Evolutionary conservation across 1,140 invertebrate species (phyloP), one percentile per base, ranked within the genome.

Genomic region (Choristoneura fumiferana): DNA sequence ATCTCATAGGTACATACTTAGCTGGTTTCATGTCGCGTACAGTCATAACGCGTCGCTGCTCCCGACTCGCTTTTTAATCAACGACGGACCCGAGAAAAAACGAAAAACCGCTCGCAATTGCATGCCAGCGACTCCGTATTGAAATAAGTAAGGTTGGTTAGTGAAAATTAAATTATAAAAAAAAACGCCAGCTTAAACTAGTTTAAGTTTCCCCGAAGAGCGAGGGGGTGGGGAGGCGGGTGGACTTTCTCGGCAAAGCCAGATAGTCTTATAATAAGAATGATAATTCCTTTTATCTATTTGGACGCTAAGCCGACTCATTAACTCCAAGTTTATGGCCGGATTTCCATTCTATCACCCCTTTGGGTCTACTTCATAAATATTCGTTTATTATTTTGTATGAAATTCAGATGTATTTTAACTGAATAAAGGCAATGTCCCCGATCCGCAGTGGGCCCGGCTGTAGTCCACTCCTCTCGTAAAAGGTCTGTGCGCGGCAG

Each of bases 251-350:
- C 22, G 22, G 22, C 2, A 6, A 2, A 29, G 43, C 43, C 22
- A 12, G 43, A 17, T 49, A 49, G 43, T 49, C 43, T 18, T 49
- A 22, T 49, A 49, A 49, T 49, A 49, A 49, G 43, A 49, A 49
- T 49, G 43, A 49, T 49, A 49, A 49, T 49, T 22, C 43, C 43
- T 49, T 49, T 49, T 49, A 49, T 49, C 43, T 49, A 49, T 49
- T 49, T 33, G 43, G 43, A 49, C 22, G 22, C 43, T 22, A 49
- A 49, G 43, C 43, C 43, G 43, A 49, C 43, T 49, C 43, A 49
- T 49, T 49, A 49, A 49, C 43, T 49, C 43, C 43, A 49, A 49
- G 17, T 49, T 49, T 33, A 33, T 49, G 43, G 10, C 43, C 13
- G 43, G 43, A 49, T 49, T 49, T 49, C 4, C 43, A 49, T 14